Conservation (phyloP, 2,797 vertebrate species). For the Gila robusta region DNA sequence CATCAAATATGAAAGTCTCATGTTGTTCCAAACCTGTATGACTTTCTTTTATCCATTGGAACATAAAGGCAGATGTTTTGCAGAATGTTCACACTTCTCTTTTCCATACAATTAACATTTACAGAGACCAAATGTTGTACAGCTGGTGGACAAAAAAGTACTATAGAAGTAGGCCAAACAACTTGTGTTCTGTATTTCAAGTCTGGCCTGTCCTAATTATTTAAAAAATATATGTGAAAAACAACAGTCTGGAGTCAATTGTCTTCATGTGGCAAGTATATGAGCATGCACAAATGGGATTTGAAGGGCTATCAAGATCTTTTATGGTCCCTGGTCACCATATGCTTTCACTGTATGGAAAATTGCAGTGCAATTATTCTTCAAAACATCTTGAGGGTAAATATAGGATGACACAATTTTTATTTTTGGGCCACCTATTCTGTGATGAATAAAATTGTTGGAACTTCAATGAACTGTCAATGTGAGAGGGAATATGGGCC, state of each 20-base stretch:
- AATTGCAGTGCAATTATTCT: not conserved
- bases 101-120: not conserved
- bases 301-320: not conserved
- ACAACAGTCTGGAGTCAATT: not conserved
- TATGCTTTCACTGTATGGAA: not conserved
- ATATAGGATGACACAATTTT: not conserved
- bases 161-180: not conserved
- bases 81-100: slow-evolving; percentile 7
- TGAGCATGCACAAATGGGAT: not conserved
- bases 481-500: not conserved
- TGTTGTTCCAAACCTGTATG: not conserved
- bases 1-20: not conserved
- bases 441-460: not conserved
- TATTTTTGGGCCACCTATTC: not conserved
- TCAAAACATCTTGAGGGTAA: slow-evolving; percentile 11
- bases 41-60: not conserved
- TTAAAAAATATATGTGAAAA: too few species aligned
- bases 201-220: not conserved
- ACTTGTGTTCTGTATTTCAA: not conserved
- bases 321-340: not conserved
- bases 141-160: not conserved
- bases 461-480: not conserved
- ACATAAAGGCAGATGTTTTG: not conserved
- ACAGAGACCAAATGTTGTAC: not conserved
- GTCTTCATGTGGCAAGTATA: too few species aligned